Evolutionary conservation across 2,888 invertebrate genomes (phyloP).

Genomic region (Dryomyza anilis): DNA sequence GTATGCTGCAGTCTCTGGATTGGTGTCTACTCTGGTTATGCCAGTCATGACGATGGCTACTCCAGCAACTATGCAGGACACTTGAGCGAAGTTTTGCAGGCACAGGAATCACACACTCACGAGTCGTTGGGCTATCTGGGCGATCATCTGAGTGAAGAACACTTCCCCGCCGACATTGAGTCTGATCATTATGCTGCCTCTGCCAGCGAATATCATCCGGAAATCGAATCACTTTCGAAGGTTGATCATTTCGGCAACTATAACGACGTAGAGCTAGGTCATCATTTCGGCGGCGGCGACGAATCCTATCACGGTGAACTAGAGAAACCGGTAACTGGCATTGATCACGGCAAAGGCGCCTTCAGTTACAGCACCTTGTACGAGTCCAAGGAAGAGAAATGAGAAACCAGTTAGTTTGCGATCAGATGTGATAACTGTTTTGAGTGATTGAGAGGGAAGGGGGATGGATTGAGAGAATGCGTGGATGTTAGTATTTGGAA

Average conservation of each 20-base stretch:
- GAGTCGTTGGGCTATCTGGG: conserved; percentile 45
- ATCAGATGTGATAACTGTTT: not conserved
- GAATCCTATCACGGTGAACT: conserved; percentile 30
- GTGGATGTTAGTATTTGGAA: too few species aligned
- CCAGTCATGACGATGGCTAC: not conserved
- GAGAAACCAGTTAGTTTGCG: conserved; percentile 1
- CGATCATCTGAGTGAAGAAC: conserved; percentile 47
- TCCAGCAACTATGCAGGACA: conserved; percentile 42
- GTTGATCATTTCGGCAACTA: conserved; percentile 33
- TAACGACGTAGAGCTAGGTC: conserved; percentile 28
- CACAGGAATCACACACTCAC: conserved; percentile 18
- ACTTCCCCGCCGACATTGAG: conserved; percentile 48
- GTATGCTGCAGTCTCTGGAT: not conserved
- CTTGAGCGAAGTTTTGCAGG: conserved; percentile 41
- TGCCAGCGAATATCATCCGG: conserved; percentile 34
- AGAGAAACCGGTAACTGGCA: conserved; percentile 50
- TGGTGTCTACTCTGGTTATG: not conserved
- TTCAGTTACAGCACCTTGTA: conserved; percentile 57
- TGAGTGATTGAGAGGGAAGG: not conserved
- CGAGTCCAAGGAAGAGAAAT: conserved; percentile 46
- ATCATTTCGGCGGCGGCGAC: conserved; percentile 31
- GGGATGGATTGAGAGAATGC: too few species aligned
- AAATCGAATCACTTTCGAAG: conserved; percentile 33
- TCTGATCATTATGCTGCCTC: conserved; percentile 12
- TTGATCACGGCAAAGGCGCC: conserved; percentile 57